phyloP scores from a whole-genome alignment of 2,888 invertebrate genomes.

The Parnassius orleans region DNA sequence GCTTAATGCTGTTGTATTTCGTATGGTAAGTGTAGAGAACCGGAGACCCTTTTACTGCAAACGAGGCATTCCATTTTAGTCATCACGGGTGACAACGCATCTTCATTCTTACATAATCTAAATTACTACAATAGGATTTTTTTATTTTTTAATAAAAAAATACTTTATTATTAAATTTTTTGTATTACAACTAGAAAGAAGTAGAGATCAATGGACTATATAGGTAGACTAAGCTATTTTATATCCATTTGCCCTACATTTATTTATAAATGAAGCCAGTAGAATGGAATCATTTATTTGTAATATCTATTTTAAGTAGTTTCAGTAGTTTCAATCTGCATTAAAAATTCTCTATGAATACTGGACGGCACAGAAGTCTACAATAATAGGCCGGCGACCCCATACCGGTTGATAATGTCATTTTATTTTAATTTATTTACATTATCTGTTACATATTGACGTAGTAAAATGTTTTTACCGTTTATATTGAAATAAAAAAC shows the following conservation, averaged over 20 bases:
- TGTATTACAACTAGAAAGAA: too few relatives aligned
- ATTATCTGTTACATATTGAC: background rate
- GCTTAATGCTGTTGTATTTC: too few relatives aligned
- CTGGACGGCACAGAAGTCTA: conserved; percentile 16
- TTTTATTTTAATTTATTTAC: conserved; percentile 15
- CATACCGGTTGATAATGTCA: conserved; percentile 15
- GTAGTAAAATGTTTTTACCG: background rate
- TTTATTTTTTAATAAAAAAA: too few relatives aligned
- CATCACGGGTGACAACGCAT: too few relatives aligned
- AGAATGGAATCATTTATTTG: conserved; percentile 3
- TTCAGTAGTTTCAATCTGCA: conserved; percentile 6
- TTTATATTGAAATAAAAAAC: background rate
- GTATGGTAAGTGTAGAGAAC: too few relatives aligned
- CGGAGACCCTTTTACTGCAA: too few relatives aligned
- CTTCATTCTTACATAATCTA: too few relatives aligned
- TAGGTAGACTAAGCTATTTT: too few relatives aligned
- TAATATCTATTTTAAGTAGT: conserved; percentile 16
- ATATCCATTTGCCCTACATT: background rate
- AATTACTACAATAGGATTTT: too few relatives aligned
- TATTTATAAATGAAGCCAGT: conserved; percentile 6
- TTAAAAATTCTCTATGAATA: conserved; percentile 24
- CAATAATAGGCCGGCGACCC: conserved; percentile 25
- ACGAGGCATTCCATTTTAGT: too few relatives aligned
- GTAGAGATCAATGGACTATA: too few relatives aligned
- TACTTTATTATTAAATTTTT: too few relatives aligned